phyloP scores from a whole-genome alignment of 2,888 invertebrate species.

The Uloborus plumipes region DNA sequence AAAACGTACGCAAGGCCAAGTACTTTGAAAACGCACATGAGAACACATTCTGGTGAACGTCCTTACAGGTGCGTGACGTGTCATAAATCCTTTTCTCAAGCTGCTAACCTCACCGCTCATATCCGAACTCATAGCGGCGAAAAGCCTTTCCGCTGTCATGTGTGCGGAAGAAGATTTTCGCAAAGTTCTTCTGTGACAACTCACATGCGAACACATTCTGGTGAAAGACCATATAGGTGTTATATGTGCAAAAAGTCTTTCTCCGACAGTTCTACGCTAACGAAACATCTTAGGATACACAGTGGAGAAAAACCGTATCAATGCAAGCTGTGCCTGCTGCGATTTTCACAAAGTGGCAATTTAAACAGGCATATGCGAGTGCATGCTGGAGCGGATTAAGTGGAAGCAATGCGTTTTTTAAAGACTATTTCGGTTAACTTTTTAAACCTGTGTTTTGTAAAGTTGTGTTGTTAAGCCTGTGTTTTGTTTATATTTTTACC shows the following conservation, averaged over 20 bases:
- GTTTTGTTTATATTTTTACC: too few species aligned
- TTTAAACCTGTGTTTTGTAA: too few species aligned
- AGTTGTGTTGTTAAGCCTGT: too few species aligned
- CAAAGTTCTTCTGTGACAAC: constrained; percentile 98
- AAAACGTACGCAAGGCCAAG: constrained; percentile 96
- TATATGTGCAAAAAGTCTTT: constrained; percentile 98
- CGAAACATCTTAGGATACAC: constrained; percentile 90
- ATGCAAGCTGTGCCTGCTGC: constrained; percentile 85
- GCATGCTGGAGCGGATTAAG: constrained; percentile 74
- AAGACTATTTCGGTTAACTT: too few species aligned
- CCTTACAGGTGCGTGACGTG: constrained; percentile 92
- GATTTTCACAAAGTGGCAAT: constrained; percentile 98
- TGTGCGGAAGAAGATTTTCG: constrained; percentile 87
- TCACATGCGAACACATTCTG: constrained; percentile 96
- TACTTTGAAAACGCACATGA: constrained; percentile 95
- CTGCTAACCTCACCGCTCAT: constrained; percentile 95
- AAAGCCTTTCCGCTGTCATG: constrained; percentile 97
- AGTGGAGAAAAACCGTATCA: constrained; percentile 97
- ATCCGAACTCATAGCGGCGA: constrained; percentile 89
- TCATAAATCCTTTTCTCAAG: constrained; percentile 98
- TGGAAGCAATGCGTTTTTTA: too few species aligned
- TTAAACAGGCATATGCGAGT: constrained; percentile 99
- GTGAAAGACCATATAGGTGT: constrained; percentile 91
- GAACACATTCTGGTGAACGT: constrained; percentile 96
- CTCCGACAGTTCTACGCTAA: constrained; percentile 97